Base-by-base conservation (phyloP, 2,888 invertebrate genomes). In the Acronicta leporina region DNA sequence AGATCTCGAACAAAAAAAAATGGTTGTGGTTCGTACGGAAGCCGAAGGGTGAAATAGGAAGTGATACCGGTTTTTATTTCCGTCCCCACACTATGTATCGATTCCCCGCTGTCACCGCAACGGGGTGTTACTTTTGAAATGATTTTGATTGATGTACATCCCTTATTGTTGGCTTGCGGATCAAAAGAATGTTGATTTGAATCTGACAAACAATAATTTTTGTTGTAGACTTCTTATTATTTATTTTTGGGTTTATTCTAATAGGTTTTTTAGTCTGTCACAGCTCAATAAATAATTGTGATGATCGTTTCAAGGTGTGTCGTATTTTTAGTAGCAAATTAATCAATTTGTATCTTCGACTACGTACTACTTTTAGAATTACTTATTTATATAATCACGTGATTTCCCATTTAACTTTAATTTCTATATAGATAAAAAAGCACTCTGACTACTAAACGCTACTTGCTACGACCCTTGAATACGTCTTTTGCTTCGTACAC, bases 41-140 rank as follows among this genome's bases (percentile, higher is more conserved):
- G 77, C 79, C 80, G 78, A 80, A 83, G 90, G 92, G 90, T 84
- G 87, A 76, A 75, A 63, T 86, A 87, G 92, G 93, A 93, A 92
- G 88, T 87, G 87, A 86, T 85, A 88, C 91, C 85, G 89, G 91
- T 90, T 90, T 77, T 86, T 86, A 87, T 87, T 89, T 91, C 91
- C 91, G 75, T 86, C 87, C 88, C 87, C 83, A 84, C 79, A 82
- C 73, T 80, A 78, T 78, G 80, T 87, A 91, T 91, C 84, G 90
- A 89, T 88, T 87, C 85, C 83, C 84, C 81, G 83, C 81, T 86
- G 89, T 87, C 88, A 88, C 88, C 90, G 84, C 89, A 87, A 84
- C 76, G 78, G 86, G 86, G 84, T 87, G 85, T 81, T 81, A 83
- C 83, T 86, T 84, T 85, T 79, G 80, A 88, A 78, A 85, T 79